Conservation (phyloP, 2,888 invertebrate species). For the Lasioglossum calceatum region DNA sequence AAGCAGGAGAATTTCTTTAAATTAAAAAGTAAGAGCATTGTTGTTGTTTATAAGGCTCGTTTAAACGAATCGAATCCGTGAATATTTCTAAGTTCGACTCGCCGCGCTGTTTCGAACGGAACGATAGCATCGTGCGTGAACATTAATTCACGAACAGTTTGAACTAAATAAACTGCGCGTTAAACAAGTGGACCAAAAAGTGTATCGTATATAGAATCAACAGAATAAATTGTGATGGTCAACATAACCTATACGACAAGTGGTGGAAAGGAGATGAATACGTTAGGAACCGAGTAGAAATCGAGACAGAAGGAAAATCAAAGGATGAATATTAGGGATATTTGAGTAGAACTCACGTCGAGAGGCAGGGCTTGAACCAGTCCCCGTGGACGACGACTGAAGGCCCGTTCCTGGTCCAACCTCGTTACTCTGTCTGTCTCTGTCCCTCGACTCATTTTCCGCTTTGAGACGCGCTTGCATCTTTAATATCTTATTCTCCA, state of each 20-base stretch:
- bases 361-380: conserved; percentile 80
- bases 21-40: conserved; percentile 28
- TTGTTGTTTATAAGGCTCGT: conserved; percentile 49
- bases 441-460: conserved; percentile 88
- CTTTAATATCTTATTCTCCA: conserved; percentile 92
- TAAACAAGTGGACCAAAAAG: conserved; percentile 43
- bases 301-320: conserved; percentile 13
- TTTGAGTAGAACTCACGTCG: conserved; percentile 85
- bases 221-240: conserved; percentile 63
- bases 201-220: conserved; percentile 56
- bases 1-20: background rate
- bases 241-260: conserved; percentile 74
- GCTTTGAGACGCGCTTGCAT: conserved; percentile 92
- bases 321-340: background rate
- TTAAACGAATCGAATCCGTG: conserved; percentile 36
- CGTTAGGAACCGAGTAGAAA: background rate
- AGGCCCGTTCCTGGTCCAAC: conserved; percentile 82
- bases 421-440: conserved; percentile 86
- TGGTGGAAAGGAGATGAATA: conserved; percentile 16
- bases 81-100: background rate
- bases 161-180: conserved; percentile 56
- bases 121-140: background rate
- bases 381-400: conserved; percentile 81
- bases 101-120: background rate
- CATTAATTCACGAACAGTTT: background rate